phyloP scores from a whole-genome alignment of 2,113 vertebrate genomes.

The Diadophis punctatus region DNA sequence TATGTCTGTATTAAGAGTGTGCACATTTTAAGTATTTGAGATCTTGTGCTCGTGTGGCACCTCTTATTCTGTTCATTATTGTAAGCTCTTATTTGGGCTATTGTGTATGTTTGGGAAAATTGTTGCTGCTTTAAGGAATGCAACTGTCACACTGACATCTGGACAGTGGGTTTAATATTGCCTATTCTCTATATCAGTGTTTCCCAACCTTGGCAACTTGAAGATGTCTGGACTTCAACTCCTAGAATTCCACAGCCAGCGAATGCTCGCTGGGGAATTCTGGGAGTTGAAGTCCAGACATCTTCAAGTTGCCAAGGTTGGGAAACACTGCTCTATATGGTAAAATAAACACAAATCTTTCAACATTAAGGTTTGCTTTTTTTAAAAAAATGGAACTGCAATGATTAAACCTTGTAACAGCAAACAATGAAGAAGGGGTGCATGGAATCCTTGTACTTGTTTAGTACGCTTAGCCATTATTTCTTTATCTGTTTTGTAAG shows the following conservation, averaged over 20 bases:
- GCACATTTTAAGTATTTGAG: neutral
- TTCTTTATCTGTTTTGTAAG: neutral
- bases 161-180: neutral
- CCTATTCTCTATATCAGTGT: no score
- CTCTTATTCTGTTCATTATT: neutral
- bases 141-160: neutral
- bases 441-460: neutral
- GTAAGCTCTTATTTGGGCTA: neutral
- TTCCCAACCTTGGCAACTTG: no score
- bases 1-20: neutral
- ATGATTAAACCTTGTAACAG: neutral
- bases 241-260: no score
- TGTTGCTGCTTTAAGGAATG: neutral
- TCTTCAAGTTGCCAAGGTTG: no score
- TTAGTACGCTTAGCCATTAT: neutral
- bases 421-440: neutral
- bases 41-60: neutral
- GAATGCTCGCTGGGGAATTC: no score
- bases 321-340: no score
- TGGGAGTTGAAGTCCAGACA: no score
- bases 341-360: neutral
- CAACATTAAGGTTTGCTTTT: neutral
- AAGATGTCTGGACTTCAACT: no score
- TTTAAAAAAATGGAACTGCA: neutral
- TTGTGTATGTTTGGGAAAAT: neutral